Percentiles rank a stretch among this genome's conserved stretches.
These are phyloP conservation scores for Xestia c-nigrum DNA, from an alignment of 2,888 invertebrate species.

Conservation along the genomic window DNA sequence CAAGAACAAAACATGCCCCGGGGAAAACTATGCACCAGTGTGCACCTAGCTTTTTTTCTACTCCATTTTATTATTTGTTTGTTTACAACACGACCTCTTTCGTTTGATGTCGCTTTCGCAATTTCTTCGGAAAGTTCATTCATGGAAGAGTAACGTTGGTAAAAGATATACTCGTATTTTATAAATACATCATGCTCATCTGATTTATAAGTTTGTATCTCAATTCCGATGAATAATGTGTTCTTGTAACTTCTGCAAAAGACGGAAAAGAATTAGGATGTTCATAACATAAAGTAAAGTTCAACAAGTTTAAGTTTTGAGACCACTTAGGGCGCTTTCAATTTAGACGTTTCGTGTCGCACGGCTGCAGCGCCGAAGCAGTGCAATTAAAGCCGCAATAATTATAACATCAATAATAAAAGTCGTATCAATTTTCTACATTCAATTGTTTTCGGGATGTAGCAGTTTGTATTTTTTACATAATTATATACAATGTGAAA, in stretches of 20 bases:
- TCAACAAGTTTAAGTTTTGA: not conserved
- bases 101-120: slow-evolving; percentile 52
- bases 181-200: slow-evolving; percentile 10
- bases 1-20: not conserved
- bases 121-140: slow-evolving; percentile 53
- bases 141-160: slow-evolving; percentile 47
- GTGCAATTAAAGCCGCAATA: too few species aligned
- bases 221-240: slow-evolving; percentile 40
- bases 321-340: too few species aligned
- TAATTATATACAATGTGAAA: not conserved
- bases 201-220: slow-evolving; percentile 54
- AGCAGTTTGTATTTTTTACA: not conserved
- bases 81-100: slow-evolving; percentile 25
- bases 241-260: slow-evolving; percentile 1
- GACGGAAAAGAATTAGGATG: not conserved
- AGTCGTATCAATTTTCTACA: not conserved
- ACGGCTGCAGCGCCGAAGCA: too few species aligned
- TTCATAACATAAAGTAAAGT: not conserved
- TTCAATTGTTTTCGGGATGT: not conserved
- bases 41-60: slow-evolving; percentile 16
- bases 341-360: too few species aligned
- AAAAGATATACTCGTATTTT: slow-evolving; percentile 50
- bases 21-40: not conserved
- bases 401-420: too few species aligned
- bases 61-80: slow-evolving; percentile 34